A percentile compares a stretch with the other conserved stretches of the same genome.
Conservation (phyloP, 2,797 vertebrate species). For the Oceanodroma leucorhoa region DNA sequence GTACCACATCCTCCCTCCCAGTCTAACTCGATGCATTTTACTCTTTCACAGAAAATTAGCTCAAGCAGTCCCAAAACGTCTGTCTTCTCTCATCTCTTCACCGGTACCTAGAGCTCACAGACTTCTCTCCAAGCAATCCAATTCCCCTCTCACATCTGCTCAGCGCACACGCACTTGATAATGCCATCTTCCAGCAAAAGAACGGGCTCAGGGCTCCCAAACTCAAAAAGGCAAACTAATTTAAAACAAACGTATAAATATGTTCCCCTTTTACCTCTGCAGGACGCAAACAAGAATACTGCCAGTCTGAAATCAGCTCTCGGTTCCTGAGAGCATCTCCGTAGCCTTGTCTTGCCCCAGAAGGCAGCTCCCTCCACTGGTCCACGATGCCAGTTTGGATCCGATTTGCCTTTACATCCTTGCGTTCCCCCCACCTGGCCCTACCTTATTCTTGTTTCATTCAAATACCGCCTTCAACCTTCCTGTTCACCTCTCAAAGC, state of each 20-base stretch:
- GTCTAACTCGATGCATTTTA: neutral
- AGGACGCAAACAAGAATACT: neutral
- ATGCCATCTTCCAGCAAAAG: neutral
- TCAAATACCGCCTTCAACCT: fast-evolving
- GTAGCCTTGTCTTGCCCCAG: neutral
- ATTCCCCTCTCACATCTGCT: slow-evolving; percentile 39
- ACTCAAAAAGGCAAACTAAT: neutral
- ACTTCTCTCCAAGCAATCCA: slow-evolving; percentile 11
- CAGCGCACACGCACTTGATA: neutral
- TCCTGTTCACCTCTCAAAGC: neutral
- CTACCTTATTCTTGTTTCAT: neutral
- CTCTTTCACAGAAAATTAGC: slow-evolving; percentile 36
- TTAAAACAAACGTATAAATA: neutral
- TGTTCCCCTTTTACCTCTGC: neutral
- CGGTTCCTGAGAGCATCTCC: neutral
- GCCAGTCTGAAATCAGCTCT: neutral
- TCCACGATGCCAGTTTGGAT: neutral
- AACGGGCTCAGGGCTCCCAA: neutral
- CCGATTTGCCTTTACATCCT: neutral
- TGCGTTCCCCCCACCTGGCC: neutral
- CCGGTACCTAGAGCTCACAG: slow-evolving; percentile 3
- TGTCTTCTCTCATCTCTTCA: slow-evolving; percentile 32
- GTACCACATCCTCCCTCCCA: neutral
- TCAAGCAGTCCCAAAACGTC: slow-evolving; percentile 11
- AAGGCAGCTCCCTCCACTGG: neutral